Conservation (phyloP, 2,797 vertebrate species). For the Sebastes iracundus region DNA sequence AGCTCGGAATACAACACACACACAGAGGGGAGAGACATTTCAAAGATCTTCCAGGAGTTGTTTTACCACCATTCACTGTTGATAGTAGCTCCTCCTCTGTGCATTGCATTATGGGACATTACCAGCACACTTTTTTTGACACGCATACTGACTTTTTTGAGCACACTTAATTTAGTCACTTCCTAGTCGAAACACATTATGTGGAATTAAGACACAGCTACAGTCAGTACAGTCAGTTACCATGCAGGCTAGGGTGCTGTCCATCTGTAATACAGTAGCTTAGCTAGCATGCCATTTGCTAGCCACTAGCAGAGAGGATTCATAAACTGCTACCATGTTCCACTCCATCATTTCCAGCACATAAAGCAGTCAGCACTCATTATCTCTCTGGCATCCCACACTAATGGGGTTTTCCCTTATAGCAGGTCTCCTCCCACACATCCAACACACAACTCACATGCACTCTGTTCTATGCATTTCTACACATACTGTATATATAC, state of each 20-base stretch:
- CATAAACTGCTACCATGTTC: slow-evolving; percentile 66
- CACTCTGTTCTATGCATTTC: background rate
- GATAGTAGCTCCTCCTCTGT: background rate
- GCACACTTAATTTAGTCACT: background rate
- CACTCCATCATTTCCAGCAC: slow-evolving; percentile 80
- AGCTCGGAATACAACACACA: too few relatives aligned
- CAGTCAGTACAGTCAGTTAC: background rate
- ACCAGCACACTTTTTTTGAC: background rate
- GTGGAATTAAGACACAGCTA: background rate
- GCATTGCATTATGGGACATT: background rate
- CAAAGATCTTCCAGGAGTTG: background rate
- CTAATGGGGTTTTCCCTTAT: slow-evolving; percentile 77
- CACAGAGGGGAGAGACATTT: too few relatives aligned
- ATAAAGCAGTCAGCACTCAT: slow-evolving; percentile 79
- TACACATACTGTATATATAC: background rate
- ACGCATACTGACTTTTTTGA: background rate
- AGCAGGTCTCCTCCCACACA: slow-evolving; percentile 40
- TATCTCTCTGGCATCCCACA: slow-evolving; percentile 72
- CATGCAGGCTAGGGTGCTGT: background rate
- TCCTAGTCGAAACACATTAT: background rate
- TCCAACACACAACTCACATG: background rate
- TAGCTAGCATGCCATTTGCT: slow-evolving; percentile 24
- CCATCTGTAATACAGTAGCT: slow-evolving; percentile 16
- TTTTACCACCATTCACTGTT: background rate
- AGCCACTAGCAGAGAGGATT: slow-evolving; percentile 52